Evolutionary conservation across 2,113 vertebrate species (phyloP).

Genomic region (Corythoichthys haematopterus): DNA sequence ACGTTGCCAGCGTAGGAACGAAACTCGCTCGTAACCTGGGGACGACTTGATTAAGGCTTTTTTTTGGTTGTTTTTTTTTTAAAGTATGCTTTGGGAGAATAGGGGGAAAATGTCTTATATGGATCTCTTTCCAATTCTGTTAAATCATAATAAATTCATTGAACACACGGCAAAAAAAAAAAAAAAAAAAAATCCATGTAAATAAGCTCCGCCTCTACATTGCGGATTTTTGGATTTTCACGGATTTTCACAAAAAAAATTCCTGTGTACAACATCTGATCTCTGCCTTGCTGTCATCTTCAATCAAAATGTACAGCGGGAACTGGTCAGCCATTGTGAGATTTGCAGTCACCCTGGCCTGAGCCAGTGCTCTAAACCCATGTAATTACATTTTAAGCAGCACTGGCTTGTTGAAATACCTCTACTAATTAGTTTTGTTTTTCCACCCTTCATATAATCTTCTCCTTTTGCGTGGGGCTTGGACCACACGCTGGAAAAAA

Average conservation of each 20-base stretch:
- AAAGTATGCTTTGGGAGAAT: too few species aligned
- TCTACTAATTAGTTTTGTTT: constrained; percentile 67
- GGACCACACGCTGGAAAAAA: constrained; percentile 29
- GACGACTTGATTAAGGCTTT: too few species aligned
- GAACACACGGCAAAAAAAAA: too few species aligned
- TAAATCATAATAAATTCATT: too few species aligned
- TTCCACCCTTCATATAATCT: constrained; percentile 66
- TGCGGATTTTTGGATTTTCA: too few species aligned
- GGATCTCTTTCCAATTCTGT: too few species aligned
- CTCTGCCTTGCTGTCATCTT: constrained; percentile 27
- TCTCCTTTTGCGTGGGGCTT: constrained; percentile 56
- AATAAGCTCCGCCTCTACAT: too few species aligned
- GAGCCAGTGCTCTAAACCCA: constrained; percentile 56
- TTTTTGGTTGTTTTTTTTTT: too few species aligned
- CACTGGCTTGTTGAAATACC: constrained; percentile 64
- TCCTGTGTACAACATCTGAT: not conserved
- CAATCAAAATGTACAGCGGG: constrained; percentile 28
- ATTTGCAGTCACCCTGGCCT: constrained; percentile 46
- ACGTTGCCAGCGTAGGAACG: too few species aligned
- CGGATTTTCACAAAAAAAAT: not conserved
- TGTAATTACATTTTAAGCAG: constrained; percentile 70
- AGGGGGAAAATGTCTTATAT: too few species aligned
- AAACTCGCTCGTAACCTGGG: too few species aligned
- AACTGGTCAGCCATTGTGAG: constrained; percentile 45
- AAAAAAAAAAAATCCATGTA: too few species aligned